These are phyloP conservation scores for Leucoraja ocellata DNA, from an alignment of 2,797 vertebrate genomes.

Conservation along the genomic window DNA sequence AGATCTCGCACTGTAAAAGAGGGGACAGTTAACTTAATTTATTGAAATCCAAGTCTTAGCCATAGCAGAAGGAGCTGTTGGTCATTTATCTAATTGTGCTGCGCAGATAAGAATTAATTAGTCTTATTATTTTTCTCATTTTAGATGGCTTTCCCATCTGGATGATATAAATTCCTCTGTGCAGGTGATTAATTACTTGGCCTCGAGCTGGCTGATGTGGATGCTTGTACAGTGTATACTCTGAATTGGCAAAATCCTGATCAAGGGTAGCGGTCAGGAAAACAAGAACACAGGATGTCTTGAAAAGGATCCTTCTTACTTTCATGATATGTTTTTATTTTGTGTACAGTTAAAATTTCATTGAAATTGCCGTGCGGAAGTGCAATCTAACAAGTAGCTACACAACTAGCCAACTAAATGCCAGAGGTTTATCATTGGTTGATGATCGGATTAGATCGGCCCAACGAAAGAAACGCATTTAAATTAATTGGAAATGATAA, in stretches of 20 bases:
- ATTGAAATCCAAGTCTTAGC: slow-evolving; percentile 70
- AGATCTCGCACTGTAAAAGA: slow-evolving; percentile 62
- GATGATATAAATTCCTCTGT: slow-evolving; percentile 86
- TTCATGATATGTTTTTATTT: background rate
- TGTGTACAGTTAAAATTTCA: background rate
- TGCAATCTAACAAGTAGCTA: background rate
- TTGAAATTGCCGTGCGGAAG: background rate
- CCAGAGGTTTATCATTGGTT: background rate
- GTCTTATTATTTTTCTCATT: slow-evolving; percentile 92
- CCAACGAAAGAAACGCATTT: background rate
- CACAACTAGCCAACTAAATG: background rate
- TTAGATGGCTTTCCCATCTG: slow-evolving; percentile 93
- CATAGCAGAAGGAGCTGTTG: slow-evolving; percentile 85
- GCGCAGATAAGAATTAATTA: slow-evolving; percentile 99
- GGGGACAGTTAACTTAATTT: slow-evolving; percentile 62
- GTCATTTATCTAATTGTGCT: slow-evolving; percentile 93
- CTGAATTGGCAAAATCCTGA: slow-evolving; percentile 31
- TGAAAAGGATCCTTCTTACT: background rate
- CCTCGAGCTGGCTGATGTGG: slow-evolving; percentile 76
- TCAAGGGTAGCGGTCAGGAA: background rate
- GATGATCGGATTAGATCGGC: background rate
- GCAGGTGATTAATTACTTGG: slow-evolving; percentile 91
- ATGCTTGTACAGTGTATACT: slow-evolving; percentile 46
- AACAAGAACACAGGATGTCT: background rate
- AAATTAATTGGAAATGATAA: background rate